Percentiles rank a stretch among this genome's conserved stretches.
These are phyloP conservation scores for Chrysoperla carnea DNA, from an alignment of 1,140 invertebrate genomes.

Conservation along the genomic window DNA sequence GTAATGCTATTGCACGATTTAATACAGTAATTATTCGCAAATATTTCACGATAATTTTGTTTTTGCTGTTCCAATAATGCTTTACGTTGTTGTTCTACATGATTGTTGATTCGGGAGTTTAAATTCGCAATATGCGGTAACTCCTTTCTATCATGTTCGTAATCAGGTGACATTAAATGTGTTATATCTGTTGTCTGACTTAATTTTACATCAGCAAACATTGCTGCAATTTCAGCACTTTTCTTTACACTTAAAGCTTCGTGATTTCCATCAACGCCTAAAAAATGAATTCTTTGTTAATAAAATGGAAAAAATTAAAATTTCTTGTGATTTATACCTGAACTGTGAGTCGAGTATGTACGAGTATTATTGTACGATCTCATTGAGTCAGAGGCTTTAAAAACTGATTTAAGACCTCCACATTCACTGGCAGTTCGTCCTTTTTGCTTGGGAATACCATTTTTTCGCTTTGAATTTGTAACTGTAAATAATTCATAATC, in stretches of 20 bases:
- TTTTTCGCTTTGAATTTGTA: slow-evolving; percentile 24
- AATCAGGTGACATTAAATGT: slow-evolving; percentile 10
- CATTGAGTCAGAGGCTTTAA: not conserved
- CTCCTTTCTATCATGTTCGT: slow-evolving; percentile 6
- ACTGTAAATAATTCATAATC: slow-evolving; percentile 51
- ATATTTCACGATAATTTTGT: not conserved
- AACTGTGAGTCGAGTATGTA: no score
- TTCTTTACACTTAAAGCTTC: slow-evolving; percentile 72
- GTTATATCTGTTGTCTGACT: slow-evolving; percentile 28
- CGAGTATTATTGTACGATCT: no score
- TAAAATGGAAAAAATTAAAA: no score
- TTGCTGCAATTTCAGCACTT: slow-evolving; percentile 68
- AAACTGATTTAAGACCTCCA: slow-evolving; percentile 29
- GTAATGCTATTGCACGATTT: not conserved
- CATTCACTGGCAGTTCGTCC: not conserved
- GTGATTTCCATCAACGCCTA: slow-evolving; percentile 37
- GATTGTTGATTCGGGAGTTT: slow-evolving; percentile 4
- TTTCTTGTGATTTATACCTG: no score
- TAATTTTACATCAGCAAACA: slow-evolving; percentile 55
- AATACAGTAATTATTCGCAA: not conserved
- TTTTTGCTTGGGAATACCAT: slow-evolving; percentile 15
- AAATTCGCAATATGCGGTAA: not conserved
- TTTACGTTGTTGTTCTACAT: slow-evolving; percentile 11
- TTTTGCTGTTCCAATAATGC: slow-evolving; percentile 3
- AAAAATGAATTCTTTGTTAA: slow-evolving; percentile 10